Base-by-base conservation (phyloP, 2,113 vertebrate species). In the Mola mola region DNA sequence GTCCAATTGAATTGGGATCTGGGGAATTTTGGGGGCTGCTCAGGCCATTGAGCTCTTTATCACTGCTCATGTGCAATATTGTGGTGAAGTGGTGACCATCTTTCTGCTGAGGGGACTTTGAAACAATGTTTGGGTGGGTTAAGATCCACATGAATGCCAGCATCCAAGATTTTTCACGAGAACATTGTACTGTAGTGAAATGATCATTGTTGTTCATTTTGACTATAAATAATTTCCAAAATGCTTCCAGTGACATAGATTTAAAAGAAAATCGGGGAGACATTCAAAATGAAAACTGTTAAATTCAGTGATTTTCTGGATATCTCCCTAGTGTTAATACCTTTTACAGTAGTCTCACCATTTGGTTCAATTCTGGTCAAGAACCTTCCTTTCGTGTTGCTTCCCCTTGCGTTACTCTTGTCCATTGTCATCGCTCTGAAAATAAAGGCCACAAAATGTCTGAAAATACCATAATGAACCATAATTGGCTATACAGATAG, bases 191-290 rank as follows among this genome's bases (percentile, higher is more conserved):
- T n/a, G n/a, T n/a, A n/a, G n/a, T n/a, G n/a, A n/a, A n/a, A n/a
- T n/a, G n/a, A n/a, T 34, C 12, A 10, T 4, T 34, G 33, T 34
- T 34, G 6, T 34, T 34, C 33, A 34, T 13, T 34, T 34, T 13
- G 15, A 34, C 11, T 34, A 13, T 34, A 10, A 34, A 3, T 10
- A 34, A 34, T 34, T 34, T 34, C 33, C 11, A 9, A 34, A 81
- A 75, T 24, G 9, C 72, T 81, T 74, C 66, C 33, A 13, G 8
- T 13, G 11, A 13, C 33, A 34, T 34, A 34, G 5, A 34, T 13
- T 34, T 10, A 34, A 34, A 4, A 34, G 15, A 34, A 34, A 10
- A 28, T 12, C 31, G 15, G 33, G n/a, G 33, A 34, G 15, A 34
- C 15, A 4, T 34, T 34, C 15, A 13, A 10, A 15, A 34, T 34